Base-by-base conservation (phyloP, 2,113 vertebrate species). In the Sinocyclocheilus anshuiensis region DNA sequence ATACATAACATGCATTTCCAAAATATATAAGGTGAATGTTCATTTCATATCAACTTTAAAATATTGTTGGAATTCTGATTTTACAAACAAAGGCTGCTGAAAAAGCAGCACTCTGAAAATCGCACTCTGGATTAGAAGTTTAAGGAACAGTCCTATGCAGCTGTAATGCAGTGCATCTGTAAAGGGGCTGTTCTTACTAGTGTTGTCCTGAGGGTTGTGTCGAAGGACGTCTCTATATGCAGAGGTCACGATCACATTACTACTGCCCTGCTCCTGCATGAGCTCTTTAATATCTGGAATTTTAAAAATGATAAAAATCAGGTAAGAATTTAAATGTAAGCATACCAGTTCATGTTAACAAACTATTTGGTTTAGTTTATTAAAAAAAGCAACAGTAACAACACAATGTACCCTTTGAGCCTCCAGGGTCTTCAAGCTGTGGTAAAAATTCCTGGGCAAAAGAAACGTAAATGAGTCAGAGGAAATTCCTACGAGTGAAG, bases 201-300 rank as follows among this genome's bases (percentile, higher is more conserved):
- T 90, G n/a, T 92, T 90, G 83, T 97, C 96, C 74, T 94, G 95
- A 16, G 94, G 96, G 91, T 92, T 93, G 50, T 94, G 92, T 75
- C 95, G 94, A n/a, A 97, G 92, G 92, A 96, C 92, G 74, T 96
- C 95, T 12, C 96, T 93, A 10, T 96, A 95, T 0, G 96, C 94
- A 1, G 96, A 96, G 0, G 96, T 96, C 87, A 97, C 93, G 0
- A 97, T 96, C 88, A 96, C 89, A 22, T 96, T 96, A 90, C 95
- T 96, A 92, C 94, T 94, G 87, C 95, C 95, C 80, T 92, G 92
- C 84, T 95, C 95, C 80, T 92, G 92, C 84, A 96, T 94, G 45
- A 97, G 90, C 67, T 96, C 96, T 93, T 94, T 97, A 87, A 97
- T 94, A 93, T 97, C 96, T 97, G 83, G 42, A 59, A 77, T 72